Percentiles rank a stretch among this genome's conserved stretches.
Evolutionary conservation across 2,888 invertebrate species (phyloP).

Genomic region (Azorinus chamasolen): DNA sequence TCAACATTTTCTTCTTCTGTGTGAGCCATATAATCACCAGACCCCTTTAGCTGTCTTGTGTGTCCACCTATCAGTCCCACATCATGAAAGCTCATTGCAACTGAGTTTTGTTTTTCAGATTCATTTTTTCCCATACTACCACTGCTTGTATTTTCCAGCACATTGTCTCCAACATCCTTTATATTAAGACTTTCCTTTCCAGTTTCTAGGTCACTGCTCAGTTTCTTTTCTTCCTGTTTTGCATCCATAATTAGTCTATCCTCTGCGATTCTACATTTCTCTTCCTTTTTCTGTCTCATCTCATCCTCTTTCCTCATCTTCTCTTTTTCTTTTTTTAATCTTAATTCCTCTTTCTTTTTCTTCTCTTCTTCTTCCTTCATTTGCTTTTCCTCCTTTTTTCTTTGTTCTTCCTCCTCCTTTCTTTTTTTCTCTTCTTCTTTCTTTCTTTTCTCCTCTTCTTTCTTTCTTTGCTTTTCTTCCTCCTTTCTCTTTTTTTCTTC

Average conservation of each 20-base stretch:
- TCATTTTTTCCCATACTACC: constrained; percentile 48
- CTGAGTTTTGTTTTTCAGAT: constrained; percentile 20
- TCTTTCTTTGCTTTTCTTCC: constrained; percentile 62
- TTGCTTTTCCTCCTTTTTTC: constrained; percentile 60
- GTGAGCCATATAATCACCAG: not conserved
- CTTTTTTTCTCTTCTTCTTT: constrained; percentile 46
- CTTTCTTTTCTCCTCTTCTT: constrained; percentile 33
- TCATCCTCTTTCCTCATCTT: constrained; percentile 49
- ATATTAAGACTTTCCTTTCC: not conserved
- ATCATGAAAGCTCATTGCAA: too few relatives aligned
- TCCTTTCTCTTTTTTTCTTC: constrained; percentile 59
- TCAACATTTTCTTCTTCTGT: too few relatives aligned
- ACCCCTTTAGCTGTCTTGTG: too few relatives aligned
- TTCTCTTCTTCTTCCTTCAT: constrained; percentile 58
- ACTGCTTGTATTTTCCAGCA: constrained; percentile 41
- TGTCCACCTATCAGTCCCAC: too few relatives aligned
- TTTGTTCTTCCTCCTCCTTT: constrained; percentile 50
- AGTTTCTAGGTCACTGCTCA: not conserved
- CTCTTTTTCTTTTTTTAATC: constrained; percentile 51
- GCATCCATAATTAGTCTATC: constrained; percentile 48
- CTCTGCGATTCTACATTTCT: constrained; percentile 34
- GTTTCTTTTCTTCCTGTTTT: constrained; percentile 28
- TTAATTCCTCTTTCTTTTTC: constrained; percentile 55
- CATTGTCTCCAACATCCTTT: not conserved
- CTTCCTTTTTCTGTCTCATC: constrained; percentile 53